Percentiles rank a stretch among this genome's conserved stretches.
These are phyloP conservation scores for Phanerotoma sp. DNA, from an alignment of 2,888 invertebrate genomes.

Conservation along the genomic window DNA sequence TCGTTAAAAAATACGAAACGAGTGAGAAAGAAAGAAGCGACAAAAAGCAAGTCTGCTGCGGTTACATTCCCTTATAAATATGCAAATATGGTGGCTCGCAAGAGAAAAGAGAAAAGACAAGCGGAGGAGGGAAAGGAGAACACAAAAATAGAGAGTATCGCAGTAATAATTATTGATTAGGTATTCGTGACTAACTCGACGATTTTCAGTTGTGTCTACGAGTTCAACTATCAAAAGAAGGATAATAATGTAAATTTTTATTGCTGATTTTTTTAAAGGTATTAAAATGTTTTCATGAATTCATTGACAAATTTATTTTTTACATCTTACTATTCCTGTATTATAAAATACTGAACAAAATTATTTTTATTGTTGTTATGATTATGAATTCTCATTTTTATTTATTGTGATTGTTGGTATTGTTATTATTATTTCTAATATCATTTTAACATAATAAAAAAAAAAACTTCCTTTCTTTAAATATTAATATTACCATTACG, in stretches of 20 bases:
- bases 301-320: too few species aligned
- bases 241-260: background rate
- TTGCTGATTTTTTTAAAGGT: too few species aligned
- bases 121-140: slow-evolving; percentile 25
- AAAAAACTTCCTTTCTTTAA: too few species aligned
- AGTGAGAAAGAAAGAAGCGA: slow-evolving; percentile 39
- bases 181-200: slow-evolving; percentile 50
- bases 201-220: slow-evolving; percentile 26
- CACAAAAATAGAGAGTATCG: slow-evolving; percentile 38
- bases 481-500: too few species aligned
- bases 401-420: too few species aligned
- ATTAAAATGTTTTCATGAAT: background rate
- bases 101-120: slow-evolving; percentile 26
- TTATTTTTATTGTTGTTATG: too few species aligned
- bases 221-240: background rate
- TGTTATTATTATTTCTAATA: too few species aligned
- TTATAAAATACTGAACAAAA: too few species aligned
- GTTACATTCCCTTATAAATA: slow-evolving; percentile 58
- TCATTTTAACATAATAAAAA: too few species aligned
- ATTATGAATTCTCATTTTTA: too few species aligned
- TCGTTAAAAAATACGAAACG: slow-evolving; percentile 21
- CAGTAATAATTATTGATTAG: slow-evolving; percentile 56
- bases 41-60: slow-evolving; percentile 56
- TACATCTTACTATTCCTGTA: too few species aligned
- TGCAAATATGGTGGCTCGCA: slow-evolving; percentile 51